Evolutionary conservation across 1,140 invertebrate species (phyloP), one percentile per base, ranked within the genome.

Genomic region (Pantala flavescens): DNA sequence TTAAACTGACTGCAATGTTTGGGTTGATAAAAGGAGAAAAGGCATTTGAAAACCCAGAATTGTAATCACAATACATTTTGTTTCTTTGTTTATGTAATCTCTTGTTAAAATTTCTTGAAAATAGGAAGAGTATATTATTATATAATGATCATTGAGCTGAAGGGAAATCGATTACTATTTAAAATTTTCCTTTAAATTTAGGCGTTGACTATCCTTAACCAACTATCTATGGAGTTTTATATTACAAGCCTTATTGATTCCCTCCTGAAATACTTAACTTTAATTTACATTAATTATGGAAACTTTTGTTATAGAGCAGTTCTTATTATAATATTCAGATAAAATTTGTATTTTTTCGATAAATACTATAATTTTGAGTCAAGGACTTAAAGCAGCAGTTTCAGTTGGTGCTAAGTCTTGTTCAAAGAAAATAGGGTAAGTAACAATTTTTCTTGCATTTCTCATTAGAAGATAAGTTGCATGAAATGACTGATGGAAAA

Each of bases 1-100:
- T 85, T 14, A 80, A 78, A 16, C 78, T 85, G 12, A 84, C 86
- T 9, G 72, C 71, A 1, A 42, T 75, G 19, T 55, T 76, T 0
- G 76, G 76, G 0, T 42, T 74, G 16, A 71, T 73, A 7, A 49
- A 42, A 7, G 75, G 72, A 43, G 75, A 78, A 24, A 43, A 71
- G 11, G 76, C 77, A 19, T 80, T 79, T 71, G 78, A 78, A 12
- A 78, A 76, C 42, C 77, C 78, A 43, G 70, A 77, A 11, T 75
- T 75, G 77, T 79, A 75, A 77, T 75, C 74, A 23, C 24, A 43
- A 49, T 19, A 0, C 2, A 19, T 3, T 16, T 19, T 7, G 3
- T 21, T 49, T 11, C 43, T 16, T 49, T 16, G 16, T 11, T 11
- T 11, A 9, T 49, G 43, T 7, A 63, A 5, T 14, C 1, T 7